Conservation (phyloP, 1,140 invertebrate genomes). For the Papilio xuthus region DNA sequence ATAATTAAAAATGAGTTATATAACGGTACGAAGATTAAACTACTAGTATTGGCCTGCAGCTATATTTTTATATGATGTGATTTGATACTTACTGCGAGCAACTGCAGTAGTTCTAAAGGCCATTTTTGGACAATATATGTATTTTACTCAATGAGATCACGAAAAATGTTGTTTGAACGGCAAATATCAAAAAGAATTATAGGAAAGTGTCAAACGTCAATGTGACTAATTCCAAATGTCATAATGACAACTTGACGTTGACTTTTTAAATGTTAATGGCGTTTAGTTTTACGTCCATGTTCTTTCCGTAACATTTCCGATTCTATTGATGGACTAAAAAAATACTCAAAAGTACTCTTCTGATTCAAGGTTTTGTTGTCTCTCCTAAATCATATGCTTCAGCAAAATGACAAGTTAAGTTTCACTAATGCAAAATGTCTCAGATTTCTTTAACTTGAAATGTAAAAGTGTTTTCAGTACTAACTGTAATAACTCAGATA, state of each 20-base stretch:
- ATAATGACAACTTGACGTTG: not conserved
- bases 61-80: not conserved
- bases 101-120: slow-evolving; percentile 68
- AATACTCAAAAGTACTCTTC: not conserved
- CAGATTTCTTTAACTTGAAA: too few species aligned
- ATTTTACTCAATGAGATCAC: not conserved
- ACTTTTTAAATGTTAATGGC: not conserved
- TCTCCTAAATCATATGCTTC: too few species aligned
- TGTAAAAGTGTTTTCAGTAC: too few species aligned
- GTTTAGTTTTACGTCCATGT: not conserved
- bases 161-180: not conserved
- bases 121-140: slow-evolving; percentile 49
- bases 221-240: not conserved
- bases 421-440: too few species aligned
- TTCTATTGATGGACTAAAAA: not conserved
- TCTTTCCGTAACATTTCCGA: not conserved
- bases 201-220: not conserved
- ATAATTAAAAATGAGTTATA: slow-evolving; percentile 56
- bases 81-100: slow-evolving; percentile 54
- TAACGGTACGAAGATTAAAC: slow-evolving; percentile 46
- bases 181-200: not conserved
- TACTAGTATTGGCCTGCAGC: not conserved
- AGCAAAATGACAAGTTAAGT: too few species aligned
- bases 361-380: too few species aligned
- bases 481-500: too few species aligned